phyloP scores from a whole-genome alignment of 2,888 invertebrate genomes.

The Geotrupes spiniger region DNA sequence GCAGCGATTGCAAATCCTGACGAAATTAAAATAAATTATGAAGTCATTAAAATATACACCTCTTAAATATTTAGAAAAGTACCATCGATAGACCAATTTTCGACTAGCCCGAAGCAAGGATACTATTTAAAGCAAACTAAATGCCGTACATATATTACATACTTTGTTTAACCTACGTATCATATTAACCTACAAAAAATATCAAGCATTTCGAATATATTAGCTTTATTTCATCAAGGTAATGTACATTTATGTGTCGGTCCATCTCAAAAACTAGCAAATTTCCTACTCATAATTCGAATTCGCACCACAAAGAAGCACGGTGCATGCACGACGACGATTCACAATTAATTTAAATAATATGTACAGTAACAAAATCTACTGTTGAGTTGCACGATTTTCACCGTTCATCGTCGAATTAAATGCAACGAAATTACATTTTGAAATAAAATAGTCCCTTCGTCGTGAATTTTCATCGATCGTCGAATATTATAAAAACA shows the following conservation, averaged over 20 bases:
- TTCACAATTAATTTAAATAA: no score
- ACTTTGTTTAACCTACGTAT: conserved; percentile 14
- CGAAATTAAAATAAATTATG: conserved; percentile 11
- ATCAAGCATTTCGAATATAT: conserved; percentile 20
- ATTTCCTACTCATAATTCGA: conserved; percentile 14
- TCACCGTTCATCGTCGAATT: no score
- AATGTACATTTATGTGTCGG: conserved; percentile 10
- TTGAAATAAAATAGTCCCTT: no score
- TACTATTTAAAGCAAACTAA: conserved; percentile 31
- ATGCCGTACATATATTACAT: conserved; percentile 26
- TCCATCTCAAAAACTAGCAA: conserved; percentile 12
- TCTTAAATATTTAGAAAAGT: conserved; percentile 9
- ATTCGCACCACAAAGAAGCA: no score
- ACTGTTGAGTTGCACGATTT: no score
- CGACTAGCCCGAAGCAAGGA: conserved; percentile 35
- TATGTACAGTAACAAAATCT: no score
- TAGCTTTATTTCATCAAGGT: conserved; percentile 21
- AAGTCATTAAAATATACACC: conserved; percentile 17
- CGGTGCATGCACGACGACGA: no score
- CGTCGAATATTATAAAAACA: no score
- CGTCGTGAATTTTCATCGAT: no score
- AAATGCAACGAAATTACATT: no score
- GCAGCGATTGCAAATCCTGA: not conserved
- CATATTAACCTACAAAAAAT: conserved; percentile 21
- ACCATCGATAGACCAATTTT: conserved; percentile 19